Evolutionary conservation across 35 echinoderm and acorn worm genomes (phyloP).

Genomic region (Anneissia japonica): DNA sequence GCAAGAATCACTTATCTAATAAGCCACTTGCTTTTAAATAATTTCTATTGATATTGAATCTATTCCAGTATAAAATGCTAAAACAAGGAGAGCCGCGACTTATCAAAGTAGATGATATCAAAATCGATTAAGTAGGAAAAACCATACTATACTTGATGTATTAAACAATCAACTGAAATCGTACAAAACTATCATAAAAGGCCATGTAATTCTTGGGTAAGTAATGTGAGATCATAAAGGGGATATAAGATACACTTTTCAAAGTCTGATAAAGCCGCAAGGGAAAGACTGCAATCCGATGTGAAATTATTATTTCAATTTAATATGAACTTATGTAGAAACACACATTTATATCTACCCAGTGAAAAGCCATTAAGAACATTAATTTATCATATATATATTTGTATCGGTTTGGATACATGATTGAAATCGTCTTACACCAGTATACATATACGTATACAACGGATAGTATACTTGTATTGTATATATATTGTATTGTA

Average conservation of each 20-base stretch:
- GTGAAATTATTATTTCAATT: not conserved
- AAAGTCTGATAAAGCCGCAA: not conserved
- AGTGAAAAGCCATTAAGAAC: too few relatives aligned
- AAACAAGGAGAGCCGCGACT: not conserved
- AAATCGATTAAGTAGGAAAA: not conserved
- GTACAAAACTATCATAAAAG: not conserved
- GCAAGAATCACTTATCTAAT: not conserved
- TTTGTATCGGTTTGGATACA: too few relatives aligned
- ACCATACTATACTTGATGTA: not conserved
- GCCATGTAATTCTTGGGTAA: not conserved
- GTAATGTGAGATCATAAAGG: not conserved
- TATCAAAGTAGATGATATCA: not conserved
- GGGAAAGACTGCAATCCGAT: not conserved
- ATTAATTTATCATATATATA: too few relatives aligned
- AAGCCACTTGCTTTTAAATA: not conserved
- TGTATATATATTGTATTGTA: too few relatives aligned
- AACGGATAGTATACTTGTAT: too few relatives aligned
- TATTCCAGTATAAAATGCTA: not conserved
- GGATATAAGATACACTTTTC: not conserved
- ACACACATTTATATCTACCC: too few relatives aligned
- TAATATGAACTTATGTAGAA: too few relatives aligned
- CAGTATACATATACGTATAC: too few relatives aligned
- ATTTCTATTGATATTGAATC: not conserved
- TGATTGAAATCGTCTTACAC: too few relatives aligned
- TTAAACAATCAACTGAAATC: not conserved